phyloP scores from a whole-genome alignment of 37 sponge, comb jelly and placozoan genomes.

The Diacarnus erythraeanus region DNA sequence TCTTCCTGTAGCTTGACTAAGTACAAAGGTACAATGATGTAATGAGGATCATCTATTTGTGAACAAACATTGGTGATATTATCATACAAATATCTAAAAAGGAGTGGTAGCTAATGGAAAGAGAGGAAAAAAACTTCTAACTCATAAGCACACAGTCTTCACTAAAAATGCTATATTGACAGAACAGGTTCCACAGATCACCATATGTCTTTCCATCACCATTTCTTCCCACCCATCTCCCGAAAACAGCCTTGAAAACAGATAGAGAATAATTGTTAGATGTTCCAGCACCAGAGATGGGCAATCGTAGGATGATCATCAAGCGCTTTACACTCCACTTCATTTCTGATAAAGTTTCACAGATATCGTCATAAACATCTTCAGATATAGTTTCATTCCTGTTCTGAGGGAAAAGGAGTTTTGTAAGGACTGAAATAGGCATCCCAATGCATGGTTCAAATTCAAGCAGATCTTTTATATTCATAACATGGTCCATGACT shows the following conservation, averaged over 20 bases:
- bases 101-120: not conserved
- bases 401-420: not conserved
- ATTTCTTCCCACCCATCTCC: constrained; percentile 7
- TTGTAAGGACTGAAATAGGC: not conserved
- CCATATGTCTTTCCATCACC: not conserved
- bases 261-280: not conserved
- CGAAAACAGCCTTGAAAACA: not conserved
- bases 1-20: too few species aligned
- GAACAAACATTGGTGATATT: too few species aligned
- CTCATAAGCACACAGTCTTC: not conserved
- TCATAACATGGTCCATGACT: not conserved
- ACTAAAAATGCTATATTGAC: constrained; percentile 3
- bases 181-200: not conserved
- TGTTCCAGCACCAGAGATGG: not conserved
- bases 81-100: not conserved
- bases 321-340: not conserved
- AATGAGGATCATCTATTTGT: too few species aligned
- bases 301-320: not conserved
- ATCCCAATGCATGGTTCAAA: constrained; percentile 12
- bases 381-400: not conserved
- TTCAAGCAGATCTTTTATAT: not conserved
- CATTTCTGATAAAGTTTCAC: not conserved
- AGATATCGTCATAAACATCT: not conserved
- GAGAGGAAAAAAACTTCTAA: too few species aligned
- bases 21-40: too few species aligned